phyloP scores from a whole-genome alignment of 2,888 invertebrate species.

The Muscina levida region DNA sequence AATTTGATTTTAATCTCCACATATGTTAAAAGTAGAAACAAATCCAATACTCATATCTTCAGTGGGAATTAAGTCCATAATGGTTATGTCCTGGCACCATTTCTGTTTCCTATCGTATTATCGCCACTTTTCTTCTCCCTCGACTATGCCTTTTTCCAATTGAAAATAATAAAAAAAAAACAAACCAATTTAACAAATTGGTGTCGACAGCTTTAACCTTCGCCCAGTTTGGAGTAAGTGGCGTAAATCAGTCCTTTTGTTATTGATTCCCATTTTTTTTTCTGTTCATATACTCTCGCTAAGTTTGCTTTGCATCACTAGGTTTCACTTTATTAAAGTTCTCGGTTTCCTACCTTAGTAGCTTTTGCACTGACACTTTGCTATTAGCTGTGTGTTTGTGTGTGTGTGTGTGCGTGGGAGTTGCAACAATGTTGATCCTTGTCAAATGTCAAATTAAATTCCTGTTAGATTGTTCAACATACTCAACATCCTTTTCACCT shows the following conservation, averaged over 20 bases:
- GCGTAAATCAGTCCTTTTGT: background rate
- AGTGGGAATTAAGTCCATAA: too few relatives aligned
- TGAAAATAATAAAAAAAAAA: too few relatives aligned
- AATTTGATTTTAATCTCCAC: too few relatives aligned
- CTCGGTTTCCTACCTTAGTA: conserved; percentile 1
- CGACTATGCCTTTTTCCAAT: too few relatives aligned
- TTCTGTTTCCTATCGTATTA: too few relatives aligned
- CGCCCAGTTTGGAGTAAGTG: background rate
- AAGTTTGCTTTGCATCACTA: conserved; percentile 3
- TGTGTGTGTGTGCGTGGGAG: conserved; percentile 37
- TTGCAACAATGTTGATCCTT: conserved; percentile 62
- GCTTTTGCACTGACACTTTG: too few relatives aligned
- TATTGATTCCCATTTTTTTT: conserved; percentile 36
- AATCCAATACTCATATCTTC: too few relatives aligned
- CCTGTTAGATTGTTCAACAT: conserved; percentile 57
- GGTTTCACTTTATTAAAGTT: conserved; percentile 12
- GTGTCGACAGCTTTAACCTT: too few relatives aligned
- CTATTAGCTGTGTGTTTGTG: background rate
- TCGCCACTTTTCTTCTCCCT: too few relatives aligned
- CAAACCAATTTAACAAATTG: too few relatives aligned
- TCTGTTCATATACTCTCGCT: background rate
- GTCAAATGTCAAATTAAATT: conserved; percentile 66
- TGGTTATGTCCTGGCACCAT: too few relatives aligned
- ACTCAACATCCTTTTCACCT: conserved; percentile 44
- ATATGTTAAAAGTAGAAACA: too few relatives aligned